These are phyloP conservation scores for Anoura caudifer DNA, from an alignment of 2,113 vertebrate species.

Conservation along the genomic window DNA sequence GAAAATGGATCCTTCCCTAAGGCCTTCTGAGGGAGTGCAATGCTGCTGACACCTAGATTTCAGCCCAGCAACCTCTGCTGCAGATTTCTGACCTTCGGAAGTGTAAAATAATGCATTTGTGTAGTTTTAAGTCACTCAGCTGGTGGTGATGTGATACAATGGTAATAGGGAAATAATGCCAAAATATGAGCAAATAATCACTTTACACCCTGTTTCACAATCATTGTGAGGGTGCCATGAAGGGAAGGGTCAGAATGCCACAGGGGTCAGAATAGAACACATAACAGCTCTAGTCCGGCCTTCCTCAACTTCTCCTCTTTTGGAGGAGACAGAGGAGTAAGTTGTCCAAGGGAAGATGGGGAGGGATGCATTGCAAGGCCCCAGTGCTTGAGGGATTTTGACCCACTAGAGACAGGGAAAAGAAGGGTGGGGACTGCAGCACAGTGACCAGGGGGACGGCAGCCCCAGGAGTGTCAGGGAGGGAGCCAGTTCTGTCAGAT, in stretches of 20 bases:
- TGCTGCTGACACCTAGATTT: not conserved
- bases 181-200: not conserved
- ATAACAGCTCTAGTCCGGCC: fast-evolving
- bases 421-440: fast-evolving
- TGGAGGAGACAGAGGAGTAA: not conserved
- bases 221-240: not conserved
- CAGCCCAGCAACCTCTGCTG: not conserved
- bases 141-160: not conserved
- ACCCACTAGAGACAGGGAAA: not conserved
- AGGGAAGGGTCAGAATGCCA: not conserved
- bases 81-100: not conserved
- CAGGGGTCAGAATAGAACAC: no score
- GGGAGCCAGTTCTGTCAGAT: not conserved
- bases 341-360: not conserved
- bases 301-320: not conserved
- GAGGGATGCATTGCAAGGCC: no score
- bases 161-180: not conserved
- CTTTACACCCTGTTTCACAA: not conserved
- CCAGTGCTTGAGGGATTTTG: not conserved
- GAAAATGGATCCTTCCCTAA: not conserved
- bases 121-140: not conserved
- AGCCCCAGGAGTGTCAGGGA: not conserved
- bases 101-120: not conserved
- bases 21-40: not conserved
- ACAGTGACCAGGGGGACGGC: not conserved